Evolutionary conservation across 1,140 invertebrate species (phyloP), one percentile per base, ranked within the genome.

Genomic region (Wiebesia pumilae): DNA sequence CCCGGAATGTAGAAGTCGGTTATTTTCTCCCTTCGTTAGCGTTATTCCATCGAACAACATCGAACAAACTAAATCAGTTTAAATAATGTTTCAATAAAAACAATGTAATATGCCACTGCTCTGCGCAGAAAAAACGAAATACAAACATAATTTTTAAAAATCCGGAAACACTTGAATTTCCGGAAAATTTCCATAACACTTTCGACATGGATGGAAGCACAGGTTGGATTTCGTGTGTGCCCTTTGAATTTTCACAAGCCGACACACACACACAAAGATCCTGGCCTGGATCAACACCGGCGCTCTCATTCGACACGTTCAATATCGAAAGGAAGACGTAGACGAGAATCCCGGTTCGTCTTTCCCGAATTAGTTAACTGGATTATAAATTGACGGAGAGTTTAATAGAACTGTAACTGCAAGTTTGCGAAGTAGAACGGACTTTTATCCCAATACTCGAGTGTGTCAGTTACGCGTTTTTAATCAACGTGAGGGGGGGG

Each of bases 341-440:
- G 38, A 1, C 30, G 71, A 3, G 24, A 1, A 24, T 10, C 7
- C 3, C 14, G 58, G 0, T 6, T 4, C 27, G 9, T 9, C 38
- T 38, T 14, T 43, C 6, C 62, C 47, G 47, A 85, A 81, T 85
- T 58, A 80, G 73, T 73, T 81, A 81, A 85, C 73, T 81, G 33
- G 65, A 81, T 73, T 85, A 85, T 10, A 65, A 62, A 27, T 77
- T 33, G 33, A 12, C 10, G 30, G 19, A 24, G 38, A 58, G 47
- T 84, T 65, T 65, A 65, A 78, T 78, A 33, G 30, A 62, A 65
- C 47, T 33, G 54, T 9, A 40, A 19, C 54, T 1, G 33, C 47
- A 35, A 62, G 24, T 58, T 58, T 58, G 58, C 24, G 58, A 0
- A 19, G 27, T 3, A 14, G 35, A 24, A 27, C 69, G 69, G 4